Evolutionary conservation across 2,888 invertebrate species (phyloP).

Genomic region (Ectropis crepuscularia): DNA sequence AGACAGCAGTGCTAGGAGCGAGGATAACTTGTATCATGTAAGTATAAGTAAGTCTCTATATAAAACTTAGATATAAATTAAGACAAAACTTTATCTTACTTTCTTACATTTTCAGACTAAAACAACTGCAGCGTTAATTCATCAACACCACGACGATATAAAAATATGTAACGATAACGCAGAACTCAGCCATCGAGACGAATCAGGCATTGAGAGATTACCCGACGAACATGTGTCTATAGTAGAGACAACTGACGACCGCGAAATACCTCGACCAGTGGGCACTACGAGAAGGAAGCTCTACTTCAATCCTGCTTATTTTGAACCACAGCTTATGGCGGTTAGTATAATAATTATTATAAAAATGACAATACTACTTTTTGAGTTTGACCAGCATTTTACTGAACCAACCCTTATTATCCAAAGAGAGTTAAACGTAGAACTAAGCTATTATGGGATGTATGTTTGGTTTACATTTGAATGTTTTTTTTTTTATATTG

Average conservation of each 20-base stretch:
- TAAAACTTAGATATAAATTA: background rate
- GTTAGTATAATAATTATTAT: conserved; percentile 75
- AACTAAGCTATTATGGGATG: too few relatives aligned
- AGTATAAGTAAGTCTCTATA: conserved; percentile 38
- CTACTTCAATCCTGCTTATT: conserved; percentile 96
- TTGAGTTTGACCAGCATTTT: background rate
- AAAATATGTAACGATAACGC: conserved; percentile 61
- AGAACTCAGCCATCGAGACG: conserved; percentile 78
- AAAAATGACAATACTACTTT: background rate
- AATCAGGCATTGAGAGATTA: conserved; percentile 87
- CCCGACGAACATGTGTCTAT: conserved; percentile 95
- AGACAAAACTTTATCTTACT: background rate
- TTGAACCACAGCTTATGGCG: conserved; percentile 93
- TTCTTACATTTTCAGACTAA: conserved; percentile 61
- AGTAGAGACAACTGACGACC: conserved; percentile 91
- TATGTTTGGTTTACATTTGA: too few relatives aligned
- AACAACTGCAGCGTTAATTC: conserved; percentile 89
- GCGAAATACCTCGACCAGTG: conserved; percentile 87
- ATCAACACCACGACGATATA: conserved; percentile 82
- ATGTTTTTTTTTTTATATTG: too few relatives aligned
- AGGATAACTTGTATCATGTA: conserved; percentile 69
- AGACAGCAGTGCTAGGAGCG: conserved; percentile 69
- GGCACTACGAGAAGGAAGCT: conserved; percentile 91
- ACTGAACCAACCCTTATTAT: too few relatives aligned
- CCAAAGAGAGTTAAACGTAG: too few relatives aligned